Conservation (phyloP, 2,888 invertebrate species). For the Leucophora obtusa region DNA sequence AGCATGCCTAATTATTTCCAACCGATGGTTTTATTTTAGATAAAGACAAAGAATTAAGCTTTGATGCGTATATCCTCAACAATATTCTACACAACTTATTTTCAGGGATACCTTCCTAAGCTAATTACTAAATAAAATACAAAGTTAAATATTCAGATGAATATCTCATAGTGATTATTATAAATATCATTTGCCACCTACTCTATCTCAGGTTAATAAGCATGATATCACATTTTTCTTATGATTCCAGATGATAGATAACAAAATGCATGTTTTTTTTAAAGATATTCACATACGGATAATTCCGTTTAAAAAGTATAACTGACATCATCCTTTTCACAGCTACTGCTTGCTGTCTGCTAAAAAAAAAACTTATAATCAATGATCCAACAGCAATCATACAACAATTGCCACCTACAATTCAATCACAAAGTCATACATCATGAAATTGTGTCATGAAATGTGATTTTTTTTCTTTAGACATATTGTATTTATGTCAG, state of each 20-base stretch:
- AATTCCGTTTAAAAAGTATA: conserved; percentile 30
- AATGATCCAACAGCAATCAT: conserved; percentile 64
- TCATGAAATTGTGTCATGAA: conserved; percentile 64
- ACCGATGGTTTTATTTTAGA: no score
- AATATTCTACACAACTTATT: background rate
- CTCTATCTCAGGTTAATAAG: conserved; percentile 18
- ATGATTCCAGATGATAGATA: conserved; percentile 45
- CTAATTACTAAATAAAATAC: background rate
- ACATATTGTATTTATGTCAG: conserved; percentile 60
- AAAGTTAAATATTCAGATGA: conserved; percentile 32
- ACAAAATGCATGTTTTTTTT: conserved; percentile 13
- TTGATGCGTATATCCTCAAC: no score
- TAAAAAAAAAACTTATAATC: background rate
- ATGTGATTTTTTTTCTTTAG: conserved; percentile 16
- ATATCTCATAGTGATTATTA: conserved; percentile 26
- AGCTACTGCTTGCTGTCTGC: conserved; percentile 36
- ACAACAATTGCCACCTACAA: conserved; percentile 53
- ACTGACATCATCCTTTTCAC: conserved; percentile 66
- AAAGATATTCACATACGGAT: conserved; percentile 1
- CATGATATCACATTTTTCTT: conserved; percentile 43
- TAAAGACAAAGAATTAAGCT: no score
- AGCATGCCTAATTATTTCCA: no score
- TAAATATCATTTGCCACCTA: conserved; percentile 45
- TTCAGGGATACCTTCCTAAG: conserved; percentile 15
- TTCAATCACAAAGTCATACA: conserved; percentile 64